These are phyloP conservation scores for Oenanthe oenanthe DNA, from an alignment of 2,113 vertebrate genomes.

Conservation along the genomic window DNA sequence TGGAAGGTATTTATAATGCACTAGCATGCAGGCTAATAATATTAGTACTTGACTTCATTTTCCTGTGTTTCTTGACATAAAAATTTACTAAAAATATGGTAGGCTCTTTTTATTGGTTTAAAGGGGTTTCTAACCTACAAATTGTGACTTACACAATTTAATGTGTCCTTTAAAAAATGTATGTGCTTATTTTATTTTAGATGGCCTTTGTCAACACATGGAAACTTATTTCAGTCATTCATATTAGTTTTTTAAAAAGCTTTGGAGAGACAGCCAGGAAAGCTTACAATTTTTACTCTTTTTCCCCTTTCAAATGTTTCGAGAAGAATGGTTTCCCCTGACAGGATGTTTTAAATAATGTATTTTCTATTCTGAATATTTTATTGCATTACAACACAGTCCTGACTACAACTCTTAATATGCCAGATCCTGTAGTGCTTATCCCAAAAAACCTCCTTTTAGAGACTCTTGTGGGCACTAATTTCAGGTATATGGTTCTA, in stretches of 20 bases:
- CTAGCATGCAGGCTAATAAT: conserved; percentile 8
- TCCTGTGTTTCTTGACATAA: neutral
- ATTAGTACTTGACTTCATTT: neutral
- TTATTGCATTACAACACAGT: neutral
- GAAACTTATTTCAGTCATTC: neutral
- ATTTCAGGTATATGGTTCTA: neutral
- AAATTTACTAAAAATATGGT: neutral
- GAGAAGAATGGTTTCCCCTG: neutral
- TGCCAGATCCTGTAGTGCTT: neutral
- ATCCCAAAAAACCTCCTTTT: neutral
- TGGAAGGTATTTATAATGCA: conserved; percentile 12
- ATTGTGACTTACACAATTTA: neutral
- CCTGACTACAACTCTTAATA: neutral
- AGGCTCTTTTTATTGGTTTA: neutral
- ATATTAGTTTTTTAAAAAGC: neutral
- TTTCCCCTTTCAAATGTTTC: neutral
- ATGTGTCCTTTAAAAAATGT: conserved; percentile 2
- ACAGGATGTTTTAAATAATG: neutral
- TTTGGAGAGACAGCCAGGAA: neutral
- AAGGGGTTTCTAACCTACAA: conserved; percentile 17
- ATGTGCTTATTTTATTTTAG: conserved; percentile 62
- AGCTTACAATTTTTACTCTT: neutral
- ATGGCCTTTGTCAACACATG: neutral
- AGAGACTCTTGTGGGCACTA: neutral
- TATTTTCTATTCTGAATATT: neutral